These are phyloP conservation scores for Tupaia chinensis DNA, from an alignment of 2,113 vertebrate species.

Conservation along the genomic window DNA sequence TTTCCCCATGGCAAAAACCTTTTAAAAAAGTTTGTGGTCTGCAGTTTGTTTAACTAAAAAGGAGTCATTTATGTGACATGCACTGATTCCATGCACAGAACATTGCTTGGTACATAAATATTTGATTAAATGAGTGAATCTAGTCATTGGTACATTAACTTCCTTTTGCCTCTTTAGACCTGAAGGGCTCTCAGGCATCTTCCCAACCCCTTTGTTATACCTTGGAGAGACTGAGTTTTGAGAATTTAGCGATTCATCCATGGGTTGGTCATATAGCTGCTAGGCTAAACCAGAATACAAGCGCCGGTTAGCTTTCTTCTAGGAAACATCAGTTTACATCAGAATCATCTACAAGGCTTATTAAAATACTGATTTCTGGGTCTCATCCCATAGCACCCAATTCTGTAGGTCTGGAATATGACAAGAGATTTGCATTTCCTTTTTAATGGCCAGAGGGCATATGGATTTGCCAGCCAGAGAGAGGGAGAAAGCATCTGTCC, in stretches of 20 bases:
- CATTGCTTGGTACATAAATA: background rate
- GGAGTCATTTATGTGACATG: background rate
- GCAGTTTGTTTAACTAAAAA: slow-evolving; percentile 13
- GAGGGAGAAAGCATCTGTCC: no score
- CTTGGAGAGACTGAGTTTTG: background rate
- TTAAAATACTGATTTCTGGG: background rate
- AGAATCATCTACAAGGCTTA: background rate
- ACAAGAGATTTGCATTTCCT: background rate
- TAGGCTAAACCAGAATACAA: background rate
- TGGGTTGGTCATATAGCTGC: background rate
- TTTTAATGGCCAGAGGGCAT: no score
- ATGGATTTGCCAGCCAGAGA: no score
- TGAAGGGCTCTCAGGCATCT: background rate
- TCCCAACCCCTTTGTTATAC: background rate
- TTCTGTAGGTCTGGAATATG: background rate
- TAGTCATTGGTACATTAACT: background rate
- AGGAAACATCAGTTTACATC: background rate
- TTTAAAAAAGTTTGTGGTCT: background rate
- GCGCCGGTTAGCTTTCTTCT: background rate
- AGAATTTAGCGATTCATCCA: background rate
- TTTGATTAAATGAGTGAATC: slow-evolving; percentile 26
- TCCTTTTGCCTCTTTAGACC: slow-evolving; percentile 15
- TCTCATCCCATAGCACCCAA: background rate
- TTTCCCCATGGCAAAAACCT: no score
- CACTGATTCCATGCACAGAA: background rate